These are phyloP conservation scores for Aphodius granarius DNA, from an alignment of 2,888 invertebrate species.

Conservation along the genomic window DNA sequence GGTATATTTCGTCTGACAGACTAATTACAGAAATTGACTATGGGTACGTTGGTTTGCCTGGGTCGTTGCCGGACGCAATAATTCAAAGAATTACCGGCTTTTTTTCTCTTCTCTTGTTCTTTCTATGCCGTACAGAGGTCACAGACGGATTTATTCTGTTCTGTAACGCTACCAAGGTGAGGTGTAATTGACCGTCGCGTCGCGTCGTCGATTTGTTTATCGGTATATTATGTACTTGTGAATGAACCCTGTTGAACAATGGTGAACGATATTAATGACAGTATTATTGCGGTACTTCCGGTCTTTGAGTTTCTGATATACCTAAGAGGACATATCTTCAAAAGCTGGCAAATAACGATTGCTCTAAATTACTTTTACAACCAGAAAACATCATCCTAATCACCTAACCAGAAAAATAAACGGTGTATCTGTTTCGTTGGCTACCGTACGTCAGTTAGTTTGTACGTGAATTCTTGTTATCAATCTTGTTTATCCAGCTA, in stretches of 20 bases:
- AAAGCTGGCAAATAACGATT: too few species aligned
- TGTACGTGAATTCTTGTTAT: background rate
- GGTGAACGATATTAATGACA: background rate
- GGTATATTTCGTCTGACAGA: background rate
- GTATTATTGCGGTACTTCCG: too few species aligned
- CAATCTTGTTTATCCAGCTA: background rate
- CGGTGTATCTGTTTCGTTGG: background rate
- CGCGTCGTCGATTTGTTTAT: background rate
- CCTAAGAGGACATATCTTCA: too few species aligned
- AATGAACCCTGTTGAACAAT: background rate
- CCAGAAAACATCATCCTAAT: background rate
- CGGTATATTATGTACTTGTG: background rate
- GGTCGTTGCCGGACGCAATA: background rate
- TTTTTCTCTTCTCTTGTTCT: background rate
- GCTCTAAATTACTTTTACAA: too few species aligned
- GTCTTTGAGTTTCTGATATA: too few species aligned
- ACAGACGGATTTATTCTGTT: background rate
- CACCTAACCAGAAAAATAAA: background rate
- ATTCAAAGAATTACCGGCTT: background rate
- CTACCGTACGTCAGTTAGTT: background rate
- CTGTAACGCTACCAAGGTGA: background rate
- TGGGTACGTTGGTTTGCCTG: background rate
- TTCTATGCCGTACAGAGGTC: background rate
- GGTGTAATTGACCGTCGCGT: background rate
- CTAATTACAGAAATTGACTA: background rate